Conservation (phyloP, 2,888 invertebrate genomes). For the Alitta virens region DNA sequence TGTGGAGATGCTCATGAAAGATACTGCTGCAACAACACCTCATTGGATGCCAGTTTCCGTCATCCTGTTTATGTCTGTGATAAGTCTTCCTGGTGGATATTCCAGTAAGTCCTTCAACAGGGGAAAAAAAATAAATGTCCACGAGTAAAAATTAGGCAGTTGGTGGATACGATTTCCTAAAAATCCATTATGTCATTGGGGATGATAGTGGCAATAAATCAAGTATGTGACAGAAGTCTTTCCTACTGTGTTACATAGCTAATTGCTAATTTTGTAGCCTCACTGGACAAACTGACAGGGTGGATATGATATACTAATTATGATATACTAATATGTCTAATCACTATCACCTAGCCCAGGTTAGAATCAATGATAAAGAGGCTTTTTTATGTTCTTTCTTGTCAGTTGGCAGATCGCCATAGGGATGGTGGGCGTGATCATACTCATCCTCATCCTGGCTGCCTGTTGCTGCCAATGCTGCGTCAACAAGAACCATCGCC, state of each 20-base stretch:
- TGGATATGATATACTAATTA: no score
- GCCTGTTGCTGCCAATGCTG: slow-evolving; percentile 15
- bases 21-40: background rate
- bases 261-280: no score
- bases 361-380: background rate
- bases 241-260: no score
- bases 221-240: no score
- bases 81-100: background rate
- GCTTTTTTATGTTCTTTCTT: background rate
- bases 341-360: background rate
- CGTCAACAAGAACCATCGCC: background rate
- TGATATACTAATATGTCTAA: background rate
- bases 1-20: background rate
- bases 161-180: no score
- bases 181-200: no score
- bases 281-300: no score
- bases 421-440: slow-evolving; percentile 3
- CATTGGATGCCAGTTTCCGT: background rate
- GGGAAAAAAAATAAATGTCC: no score
- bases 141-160: no score
- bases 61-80: background rate
- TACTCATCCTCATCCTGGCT: slow-evolving; percentile 4
- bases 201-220: no score
- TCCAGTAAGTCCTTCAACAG: background rate
- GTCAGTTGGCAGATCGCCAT: slow-evolving; percentile 9